A percentile compares a stretch with the other conserved stretches of the same genome.
Conservation (phyloP, 2,113 vertebrate genomes). For the Peromyscus leucopus region DNA sequence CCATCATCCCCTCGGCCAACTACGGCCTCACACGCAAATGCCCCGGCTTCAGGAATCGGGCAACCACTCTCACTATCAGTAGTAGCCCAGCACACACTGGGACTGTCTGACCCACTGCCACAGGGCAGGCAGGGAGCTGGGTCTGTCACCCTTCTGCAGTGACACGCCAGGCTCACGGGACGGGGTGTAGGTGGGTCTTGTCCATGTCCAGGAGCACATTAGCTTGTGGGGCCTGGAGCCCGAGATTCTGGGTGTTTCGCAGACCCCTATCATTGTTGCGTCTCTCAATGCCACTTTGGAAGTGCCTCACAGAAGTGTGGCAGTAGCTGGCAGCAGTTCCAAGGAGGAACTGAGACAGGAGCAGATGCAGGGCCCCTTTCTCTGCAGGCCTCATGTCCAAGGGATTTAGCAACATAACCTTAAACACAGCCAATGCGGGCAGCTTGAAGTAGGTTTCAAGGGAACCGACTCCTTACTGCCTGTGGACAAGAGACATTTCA, state of each 20-base stretch:
- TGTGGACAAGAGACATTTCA: slow-evolving; percentile 31
- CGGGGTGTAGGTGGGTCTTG: slow-evolving; percentile 2
- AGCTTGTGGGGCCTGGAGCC: slow-evolving; percentile 31
- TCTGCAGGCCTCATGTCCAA: background rate
- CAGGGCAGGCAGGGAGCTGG: background rate
- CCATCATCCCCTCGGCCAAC: background rate
- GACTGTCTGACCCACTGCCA: background rate
- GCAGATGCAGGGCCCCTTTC: background rate
- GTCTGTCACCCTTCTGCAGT: background rate
- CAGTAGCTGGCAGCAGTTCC: slow-evolving; percentile 47
- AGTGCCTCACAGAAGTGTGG: slow-evolving; percentile 66
- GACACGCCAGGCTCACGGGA: background rate
- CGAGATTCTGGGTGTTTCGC: slow-evolving; percentile 62
- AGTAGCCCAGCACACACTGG: background rate
- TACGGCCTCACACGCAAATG: background rate
- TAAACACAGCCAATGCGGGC: background rate
- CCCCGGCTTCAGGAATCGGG: background rate
- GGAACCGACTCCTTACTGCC: slow-evolving; percentile 29
- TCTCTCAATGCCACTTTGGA: slow-evolving; percentile 53
- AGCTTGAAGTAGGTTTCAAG: background rate
- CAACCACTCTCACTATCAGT: slow-evolving; percentile 3
- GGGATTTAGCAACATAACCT: background rate
- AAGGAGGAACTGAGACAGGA: slow-evolving; percentile 12
- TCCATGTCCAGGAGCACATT: background rate
- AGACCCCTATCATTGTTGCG: background rate